These are phyloP conservation scores for Globodera rostochiensis DNA, from an alignment of 1,140 invertebrate genomes.

Conservation along the genomic window DNA sequence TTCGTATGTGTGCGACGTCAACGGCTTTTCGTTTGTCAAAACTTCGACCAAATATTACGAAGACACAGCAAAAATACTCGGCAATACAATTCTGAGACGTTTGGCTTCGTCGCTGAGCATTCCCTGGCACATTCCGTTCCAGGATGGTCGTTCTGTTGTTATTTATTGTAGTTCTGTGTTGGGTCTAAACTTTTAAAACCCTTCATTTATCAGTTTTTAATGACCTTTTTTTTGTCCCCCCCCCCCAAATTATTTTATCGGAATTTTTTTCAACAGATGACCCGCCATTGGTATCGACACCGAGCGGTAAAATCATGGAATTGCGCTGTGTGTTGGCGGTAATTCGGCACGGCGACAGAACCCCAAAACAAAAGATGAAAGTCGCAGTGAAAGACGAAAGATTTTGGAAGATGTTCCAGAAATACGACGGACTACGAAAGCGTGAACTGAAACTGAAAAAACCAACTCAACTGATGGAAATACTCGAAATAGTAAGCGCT, in stretches of 20 bases:
- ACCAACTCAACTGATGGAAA: conserved; percentile 88
- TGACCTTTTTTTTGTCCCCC: conserved; percentile 72
- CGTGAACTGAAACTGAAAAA: conserved; percentile 96
- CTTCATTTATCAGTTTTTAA: not conserved
- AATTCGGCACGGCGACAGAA: conserved; percentile 95
- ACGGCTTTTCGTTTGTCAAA: conserved; percentile 99
- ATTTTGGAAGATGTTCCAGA: conserved; percentile 98
- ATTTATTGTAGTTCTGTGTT: not conserved
- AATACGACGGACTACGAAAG: conserved; percentile 91
- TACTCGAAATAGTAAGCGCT: conserved; percentile 66
- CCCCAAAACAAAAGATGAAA: conserved; percentile 99
- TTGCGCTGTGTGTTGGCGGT: conserved; percentile 72
- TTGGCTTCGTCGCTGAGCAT: conserved; percentile 68
- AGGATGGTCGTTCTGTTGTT: conserved; percentile 35
- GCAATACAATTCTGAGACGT: conserved; percentile 66
- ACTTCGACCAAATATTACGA: conserved; percentile 99
- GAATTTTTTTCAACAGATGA: conserved; percentile 94
- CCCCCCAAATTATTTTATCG: conserved; percentile 74
- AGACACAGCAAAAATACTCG: conserved; percentile 94
- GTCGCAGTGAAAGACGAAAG: conserved; percentile 98
- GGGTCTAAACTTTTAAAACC: not conserved
- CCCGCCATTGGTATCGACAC: conserved; percentile 96
- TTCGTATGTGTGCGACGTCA: conserved; percentile 94
- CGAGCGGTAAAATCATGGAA: conserved; percentile 99
- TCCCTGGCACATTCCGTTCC: conserved; percentile 59